phyloP scores from a whole-genome alignment of 2,888 invertebrate genomes.

The Sphaerophoria rueppellii region DNA sequence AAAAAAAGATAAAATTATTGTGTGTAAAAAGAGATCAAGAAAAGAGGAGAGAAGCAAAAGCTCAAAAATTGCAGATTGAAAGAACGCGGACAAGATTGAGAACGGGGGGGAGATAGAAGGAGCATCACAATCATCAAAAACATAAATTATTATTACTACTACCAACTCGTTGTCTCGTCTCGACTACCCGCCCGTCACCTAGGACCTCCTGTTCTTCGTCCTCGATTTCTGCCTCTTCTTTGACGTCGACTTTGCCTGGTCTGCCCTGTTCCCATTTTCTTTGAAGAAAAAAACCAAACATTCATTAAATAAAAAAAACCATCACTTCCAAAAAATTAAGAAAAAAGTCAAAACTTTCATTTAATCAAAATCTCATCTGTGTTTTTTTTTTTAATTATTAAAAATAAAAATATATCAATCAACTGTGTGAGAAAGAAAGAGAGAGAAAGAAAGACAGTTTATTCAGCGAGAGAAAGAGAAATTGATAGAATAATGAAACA shows the following conservation, averaged over 20 bases:
- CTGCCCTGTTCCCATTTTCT: constrained; percentile 24
- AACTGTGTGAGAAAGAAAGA: constrained; percentile 35
- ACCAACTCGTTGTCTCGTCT: constrained; percentile 32
- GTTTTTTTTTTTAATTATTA: not conserved
- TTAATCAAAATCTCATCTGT: constrained; percentile 62
- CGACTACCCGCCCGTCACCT: constrained; percentile 8
- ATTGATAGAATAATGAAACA: constrained; percentile 34
- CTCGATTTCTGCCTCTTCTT: not conserved
- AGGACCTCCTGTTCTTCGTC: constrained; percentile 51
- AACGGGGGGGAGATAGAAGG: constrained; percentile 25
- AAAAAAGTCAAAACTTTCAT: constrained; percentile 52
- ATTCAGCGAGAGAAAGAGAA: constrained; percentile 35
- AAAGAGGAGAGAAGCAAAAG: constrained; percentile 23
- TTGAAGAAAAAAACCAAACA: constrained; percentile 33
- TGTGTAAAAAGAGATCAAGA: constrained; percentile 48
- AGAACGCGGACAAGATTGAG: constrained; percentile 42
- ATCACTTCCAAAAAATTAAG: constrained; percentile 22
- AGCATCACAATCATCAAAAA: constrained; percentile 55
- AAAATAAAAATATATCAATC: not conserved
- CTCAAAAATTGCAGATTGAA: constrained; percentile 50
- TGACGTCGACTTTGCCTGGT: not conserved
- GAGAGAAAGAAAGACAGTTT: constrained; percentile 27
- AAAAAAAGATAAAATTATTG: constrained; percentile 26
- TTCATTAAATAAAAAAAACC: constrained; percentile 34
- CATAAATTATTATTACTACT: not conserved